These are phyloP conservation scores for Asbolus verrucosus DNA, from an alignment of 1,140 invertebrate species.

Conservation along the genomic window DNA sequence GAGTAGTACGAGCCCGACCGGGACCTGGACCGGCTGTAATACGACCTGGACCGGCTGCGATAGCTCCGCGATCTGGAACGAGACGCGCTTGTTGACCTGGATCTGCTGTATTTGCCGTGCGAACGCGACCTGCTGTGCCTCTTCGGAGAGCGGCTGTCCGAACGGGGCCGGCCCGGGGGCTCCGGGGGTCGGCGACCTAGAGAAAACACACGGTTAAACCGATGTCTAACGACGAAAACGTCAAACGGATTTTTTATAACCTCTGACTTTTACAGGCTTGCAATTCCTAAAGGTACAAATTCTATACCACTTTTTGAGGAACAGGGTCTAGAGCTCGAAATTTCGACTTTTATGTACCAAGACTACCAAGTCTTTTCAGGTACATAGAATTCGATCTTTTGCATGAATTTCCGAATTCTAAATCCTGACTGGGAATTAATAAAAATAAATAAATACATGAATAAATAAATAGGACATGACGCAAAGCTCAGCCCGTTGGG, in stretches of 20 bases:
- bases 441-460: neutral
- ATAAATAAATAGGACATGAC: slow-evolving; percentile 3
- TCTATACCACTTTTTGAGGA: no score
- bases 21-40: slow-evolving; percentile 65
- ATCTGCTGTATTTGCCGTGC: slow-evolving; percentile 58
- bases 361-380: no score
- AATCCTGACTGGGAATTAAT: no score
- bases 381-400: no score
- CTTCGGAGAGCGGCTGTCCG: slow-evolving; percentile 59
- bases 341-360: no score
- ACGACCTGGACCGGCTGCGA: slow-evolving; percentile 64
- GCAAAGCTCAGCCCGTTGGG: slow-evolving; percentile 36
- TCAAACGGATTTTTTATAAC: no score
- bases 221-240: no score
- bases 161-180: slow-evolving; percentile 62
- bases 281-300: no score
- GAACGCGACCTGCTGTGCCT: slow-evolving; percentile 61
- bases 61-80: slow-evolving; percentile 63
- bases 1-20: slow-evolving; percentile 70
- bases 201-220: slow-evolving; percentile 39
- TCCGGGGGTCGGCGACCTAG: slow-evolving; percentile 66
- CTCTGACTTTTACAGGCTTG: no score
- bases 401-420: no score
- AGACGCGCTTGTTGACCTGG: slow-evolving; percentile 59
- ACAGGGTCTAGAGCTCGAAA: no score